phyloP scores from a whole-genome alignment of 1,140 invertebrate genomes.

The Aphidius gifuensis region DNA sequence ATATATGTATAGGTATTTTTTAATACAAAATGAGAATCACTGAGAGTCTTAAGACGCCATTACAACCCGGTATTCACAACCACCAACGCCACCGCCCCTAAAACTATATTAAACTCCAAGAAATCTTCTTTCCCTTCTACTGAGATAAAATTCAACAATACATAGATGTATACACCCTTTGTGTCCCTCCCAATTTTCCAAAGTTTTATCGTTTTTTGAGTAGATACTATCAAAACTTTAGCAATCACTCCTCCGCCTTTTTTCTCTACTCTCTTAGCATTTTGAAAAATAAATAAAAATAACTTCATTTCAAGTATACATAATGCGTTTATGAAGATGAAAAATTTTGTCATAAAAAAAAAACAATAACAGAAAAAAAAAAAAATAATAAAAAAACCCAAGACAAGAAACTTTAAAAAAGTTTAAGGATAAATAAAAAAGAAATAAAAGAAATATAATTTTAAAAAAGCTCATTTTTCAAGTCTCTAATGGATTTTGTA shows the following conservation, averaged over 20 bases:
- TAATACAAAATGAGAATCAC: slow-evolving; percentile 40
- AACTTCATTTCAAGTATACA: too few species aligned
- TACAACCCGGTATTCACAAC: slow-evolving; percentile 41
- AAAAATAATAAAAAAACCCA: too few species aligned
- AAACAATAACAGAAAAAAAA: too few species aligned
- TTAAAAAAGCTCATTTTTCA: too few species aligned
- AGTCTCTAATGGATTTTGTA: too few species aligned
- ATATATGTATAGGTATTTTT: background rate
- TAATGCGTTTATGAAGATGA: too few species aligned
- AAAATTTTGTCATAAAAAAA: too few species aligned
- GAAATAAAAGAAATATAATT: too few species aligned
- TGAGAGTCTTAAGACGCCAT: slow-evolving; percentile 55
- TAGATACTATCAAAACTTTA: slow-evolving; percentile 24
- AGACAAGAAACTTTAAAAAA: too few species aligned
- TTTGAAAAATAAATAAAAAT: background rate
- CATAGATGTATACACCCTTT: slow-evolving; percentile 14
- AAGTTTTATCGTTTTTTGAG: slow-evolving; percentile 22
- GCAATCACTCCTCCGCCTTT: slow-evolving; percentile 12
- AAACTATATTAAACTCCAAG: slow-evolving; percentile 56
- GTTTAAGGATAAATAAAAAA: too few species aligned
- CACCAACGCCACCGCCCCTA: slow-evolving; percentile 51
- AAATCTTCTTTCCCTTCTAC: slow-evolving; percentile 47
- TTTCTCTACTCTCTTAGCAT: slow-evolving; percentile 2
- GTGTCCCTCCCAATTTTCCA: slow-evolving; percentile 15
- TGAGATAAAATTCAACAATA: slow-evolving; percentile 33